Evolutionary conservation across 2,797 vertebrate species (phyloP), one percentile per base, ranked within the genome.

Genomic region (Platalea minor): DNA sequence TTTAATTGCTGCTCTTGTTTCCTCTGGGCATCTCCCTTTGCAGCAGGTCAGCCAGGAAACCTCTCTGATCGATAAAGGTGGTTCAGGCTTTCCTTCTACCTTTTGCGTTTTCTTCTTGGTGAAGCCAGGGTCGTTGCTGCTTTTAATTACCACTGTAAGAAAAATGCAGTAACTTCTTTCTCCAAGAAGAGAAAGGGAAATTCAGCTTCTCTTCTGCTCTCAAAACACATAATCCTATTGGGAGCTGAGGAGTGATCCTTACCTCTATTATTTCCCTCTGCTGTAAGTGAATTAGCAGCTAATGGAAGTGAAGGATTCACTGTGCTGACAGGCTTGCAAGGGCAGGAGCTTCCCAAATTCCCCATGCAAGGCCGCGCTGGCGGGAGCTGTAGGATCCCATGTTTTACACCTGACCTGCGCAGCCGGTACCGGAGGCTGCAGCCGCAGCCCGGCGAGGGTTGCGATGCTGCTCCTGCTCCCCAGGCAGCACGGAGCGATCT

Each of bases 1-100:
- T 88, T 87, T 88, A 81, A 93, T 92, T 65, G 79, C 94, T 46
- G 77, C 89, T 93, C 65, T 51, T 35, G n/a, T 93, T 96, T 95
- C 95, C 93, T 83, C 85, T 35, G 69, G 37, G 67, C 84, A 43
- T 85, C 78, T 95, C 78, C 23, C 60, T 57, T 50, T 82, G 79
- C 93, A 94, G 89, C 69, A 45, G n/a, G 57, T 74, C 35, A 59
- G 80, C 11, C 75, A 21, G 85, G 81, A 80, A 83, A n/a, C 65
- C 53, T 65, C 73, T 37, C 54, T 77, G 85, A 60, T 74, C 7
- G 4, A 67, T 57, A 45, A 70, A 67, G 67, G 77, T 18, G 79
- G 35, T 46, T 70, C 87, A 83, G 60, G 80, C 46, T 91, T 85
- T 90, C 61, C 75, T 85, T 70, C 48, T 53, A 73, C 91, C 61